Evolutionary conservation across 2,797 vertebrate genomes (phyloP), one percentile per base, ranked within the genome.

Genomic region (Siniperca undulata): DNA sequence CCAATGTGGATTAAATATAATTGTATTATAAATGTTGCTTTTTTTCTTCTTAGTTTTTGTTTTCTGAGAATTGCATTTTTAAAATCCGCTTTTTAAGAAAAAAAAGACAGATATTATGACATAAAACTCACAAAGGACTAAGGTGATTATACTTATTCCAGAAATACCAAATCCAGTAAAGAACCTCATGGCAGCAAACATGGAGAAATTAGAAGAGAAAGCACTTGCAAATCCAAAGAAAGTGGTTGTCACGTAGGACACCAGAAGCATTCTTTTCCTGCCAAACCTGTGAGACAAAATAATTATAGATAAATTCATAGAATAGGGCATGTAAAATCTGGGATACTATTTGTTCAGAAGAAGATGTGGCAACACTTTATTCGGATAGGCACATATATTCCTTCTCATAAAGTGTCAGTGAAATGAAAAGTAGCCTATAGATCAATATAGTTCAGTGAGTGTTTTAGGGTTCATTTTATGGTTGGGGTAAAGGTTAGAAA

Each of bases 161-260:
- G 92, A 88, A 50, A 94, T 30, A 48, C 88, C 91, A 16, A 95
- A 8, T 79, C 95, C 95, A 30, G 94, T 93, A 10, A 95, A 89
- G 85, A 95, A 95, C 64, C 94, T 92, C 90, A 92, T 90, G 22
- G 85, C 77, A 16, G 91, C 88, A 82, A 96, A 96, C 86, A 91
- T 86, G 55, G 64, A 0, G 2, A 90, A 95, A 72, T 88, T 89
- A 58, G 77, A 24, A 2, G 94, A 93, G 52, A 95, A 92, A 64
- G 93, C 89, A 34, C 92, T 92, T 20, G 88, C 90, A 42, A 93
- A 77, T 59, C 91, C 92, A 85, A 95, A 95, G 19, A 77, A 0
- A 17, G 78, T 3, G 1, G 89, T 74, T 1, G 9, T 50, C 5
- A 95, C 4, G 24, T 93, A 95, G 8, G 94, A 91, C 24, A 91